phyloP scores from a whole-genome alignment of 2,888 invertebrate genomes.

The Tiphia femorata region DNA sequence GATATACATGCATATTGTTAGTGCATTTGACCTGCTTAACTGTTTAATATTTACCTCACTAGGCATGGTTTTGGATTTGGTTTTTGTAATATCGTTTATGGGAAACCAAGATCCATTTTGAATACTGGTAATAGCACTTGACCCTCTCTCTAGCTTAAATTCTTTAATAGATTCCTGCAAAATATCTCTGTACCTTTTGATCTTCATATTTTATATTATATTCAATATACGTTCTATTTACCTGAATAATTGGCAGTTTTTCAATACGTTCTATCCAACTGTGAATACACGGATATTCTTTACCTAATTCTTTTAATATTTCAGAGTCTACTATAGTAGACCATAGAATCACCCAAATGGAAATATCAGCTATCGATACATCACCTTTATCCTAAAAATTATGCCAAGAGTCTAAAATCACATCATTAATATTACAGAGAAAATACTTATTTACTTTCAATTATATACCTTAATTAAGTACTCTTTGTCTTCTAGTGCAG shows the following conservation, averaged over 20 bases:
- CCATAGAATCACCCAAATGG: slow-evolving; percentile 81
- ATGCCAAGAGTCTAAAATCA: slow-evolving; percentile 22
- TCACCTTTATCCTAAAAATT: slow-evolving; percentile 70
- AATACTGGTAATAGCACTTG: slow-evolving; percentile 55
- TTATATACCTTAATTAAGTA: slow-evolving; percentile 73
- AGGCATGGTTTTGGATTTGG: slow-evolving; percentile 26
- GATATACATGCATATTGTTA: not conserved
- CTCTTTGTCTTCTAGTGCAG: slow-evolving; percentile 70
- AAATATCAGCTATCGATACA: slow-evolving; percentile 78
- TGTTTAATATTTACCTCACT: slow-evolving; percentile 30
- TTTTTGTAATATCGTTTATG: slow-evolving; percentile 45
- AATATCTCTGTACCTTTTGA: too few relatives aligned
- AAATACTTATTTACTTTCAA: slow-evolving; percentile 9
- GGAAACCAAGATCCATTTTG: slow-evolving; percentile 62
- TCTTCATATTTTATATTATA: slow-evolving; percentile 42
- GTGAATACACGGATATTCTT: slow-evolving; percentile 71
- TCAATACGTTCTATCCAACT: slow-evolving; percentile 76
- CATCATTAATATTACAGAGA: slow-evolving; percentile 18
- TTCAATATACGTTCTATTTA: slow-evolving; percentile 49
- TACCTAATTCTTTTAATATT: slow-evolving; percentile 72
- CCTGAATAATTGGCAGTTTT: slow-evolving; percentile 73
- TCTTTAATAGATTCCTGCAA: slow-evolving; percentile 54
- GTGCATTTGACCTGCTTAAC: not conserved
- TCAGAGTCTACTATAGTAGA: slow-evolving; percentile 75
- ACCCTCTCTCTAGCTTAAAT: slow-evolving; percentile 54